A percentile compares a stretch with the other conserved stretches of the same genome.
phyloP scores from a whole-genome alignment of 2,888 invertebrate genomes.

The Pachymerium ferrugineum region DNA sequence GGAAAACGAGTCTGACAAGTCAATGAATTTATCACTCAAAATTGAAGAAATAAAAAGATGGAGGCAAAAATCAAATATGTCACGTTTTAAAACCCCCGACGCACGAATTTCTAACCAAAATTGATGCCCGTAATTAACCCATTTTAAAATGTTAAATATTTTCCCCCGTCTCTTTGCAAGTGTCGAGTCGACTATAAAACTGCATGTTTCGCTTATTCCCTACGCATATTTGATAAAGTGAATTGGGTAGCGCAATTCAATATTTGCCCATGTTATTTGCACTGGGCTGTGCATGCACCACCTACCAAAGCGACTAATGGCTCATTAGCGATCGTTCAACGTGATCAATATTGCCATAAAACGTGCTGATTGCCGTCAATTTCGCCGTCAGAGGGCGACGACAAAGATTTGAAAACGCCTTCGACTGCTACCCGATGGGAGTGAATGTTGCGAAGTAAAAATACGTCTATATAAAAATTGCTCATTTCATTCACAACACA shows the following conservation, averaged over 20 bases:
- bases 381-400: no score
- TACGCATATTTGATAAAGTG: no score
- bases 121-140: no score
- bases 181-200: no score
- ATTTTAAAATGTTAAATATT: no score
- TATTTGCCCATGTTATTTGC: neutral
- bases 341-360: neutral
- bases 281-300: neutral
- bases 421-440: neutral
- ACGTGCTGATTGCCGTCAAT: neutral
- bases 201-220: no score
- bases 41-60: neutral
- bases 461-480: no score
- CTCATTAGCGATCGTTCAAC: neutral
- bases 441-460: neutral
- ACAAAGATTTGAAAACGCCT: neutral
- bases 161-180: no score
- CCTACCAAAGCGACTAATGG: neutral
- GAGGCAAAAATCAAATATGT: neutral
- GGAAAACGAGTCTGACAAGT: slow-evolving; percentile 10
- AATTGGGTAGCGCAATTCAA: neutral
- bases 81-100: no score
- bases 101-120: no score
- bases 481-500: no score
- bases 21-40: slow-evolving; percentile 16